Evolutionary conservation across 2,797 vertebrate species (phyloP).

Genomic region (Pseudochirops cupreus): DNA sequence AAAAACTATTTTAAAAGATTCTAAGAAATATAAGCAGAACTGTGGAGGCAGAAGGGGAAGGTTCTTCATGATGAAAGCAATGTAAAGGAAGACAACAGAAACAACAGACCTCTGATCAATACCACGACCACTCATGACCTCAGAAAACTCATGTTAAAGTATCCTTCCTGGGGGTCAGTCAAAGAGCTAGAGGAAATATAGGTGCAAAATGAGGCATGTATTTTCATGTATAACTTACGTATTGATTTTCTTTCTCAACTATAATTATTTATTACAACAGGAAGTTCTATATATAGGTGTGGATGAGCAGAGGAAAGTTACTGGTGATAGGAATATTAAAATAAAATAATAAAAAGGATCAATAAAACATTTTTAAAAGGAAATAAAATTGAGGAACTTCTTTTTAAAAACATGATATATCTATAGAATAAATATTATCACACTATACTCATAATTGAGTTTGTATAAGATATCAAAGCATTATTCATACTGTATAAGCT

Average conservation of each 20-base stretch:
- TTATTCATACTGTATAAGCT: background rate
- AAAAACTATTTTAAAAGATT: background rate
- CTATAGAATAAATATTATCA: background rate
- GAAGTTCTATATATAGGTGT: background rate
- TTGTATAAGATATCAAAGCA: background rate
- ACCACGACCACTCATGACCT: background rate
- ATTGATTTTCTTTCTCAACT: background rate
- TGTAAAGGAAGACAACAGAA: background rate
- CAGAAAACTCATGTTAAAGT: background rate
- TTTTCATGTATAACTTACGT: background rate
- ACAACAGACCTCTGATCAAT: background rate
- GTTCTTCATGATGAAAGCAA: background rate
- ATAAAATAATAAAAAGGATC: background rate
- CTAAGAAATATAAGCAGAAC: background rate
- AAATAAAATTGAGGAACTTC: background rate
- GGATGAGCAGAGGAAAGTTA: background rate
- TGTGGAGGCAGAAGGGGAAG: no score
- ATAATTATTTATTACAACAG: background rate
- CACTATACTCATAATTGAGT: background rate
- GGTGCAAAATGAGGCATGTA: background rate
- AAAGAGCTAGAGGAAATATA: background rate
- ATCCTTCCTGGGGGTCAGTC: background rate
- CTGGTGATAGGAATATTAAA: background rate
- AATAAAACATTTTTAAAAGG: background rate
- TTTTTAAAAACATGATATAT: background rate